Evolutionary conservation across 2,113 vertebrate species (phyloP).

Genomic region (Ginglymostoma cirratum): DNA sequence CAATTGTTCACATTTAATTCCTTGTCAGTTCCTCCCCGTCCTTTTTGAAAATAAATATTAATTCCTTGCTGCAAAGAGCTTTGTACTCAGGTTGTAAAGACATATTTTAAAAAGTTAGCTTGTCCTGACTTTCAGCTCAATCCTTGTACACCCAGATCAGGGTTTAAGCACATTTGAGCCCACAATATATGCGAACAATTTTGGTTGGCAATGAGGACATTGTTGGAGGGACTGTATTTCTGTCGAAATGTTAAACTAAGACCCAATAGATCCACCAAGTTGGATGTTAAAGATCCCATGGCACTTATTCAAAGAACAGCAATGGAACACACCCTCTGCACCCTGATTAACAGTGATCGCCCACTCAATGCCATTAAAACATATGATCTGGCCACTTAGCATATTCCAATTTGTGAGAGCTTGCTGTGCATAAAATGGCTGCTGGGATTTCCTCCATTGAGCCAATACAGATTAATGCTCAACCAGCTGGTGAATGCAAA

Average conservation of each 20-base stretch:
- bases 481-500: neutral
- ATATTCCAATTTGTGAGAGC: too few species aligned
- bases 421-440: neutral
- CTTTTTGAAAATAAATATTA: neutral
- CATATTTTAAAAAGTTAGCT: neutral
- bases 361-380: too few species aligned
- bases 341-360: too few species aligned
- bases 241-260: too few species aligned
- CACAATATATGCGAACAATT: neutral
- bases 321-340: too few species aligned
- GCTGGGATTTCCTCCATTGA: neutral
- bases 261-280: too few species aligned
- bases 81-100: neutral
- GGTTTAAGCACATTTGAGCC: neutral
- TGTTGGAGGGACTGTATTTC: too few species aligned
- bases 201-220: too few species aligned
- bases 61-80: neutral
- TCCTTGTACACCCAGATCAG: neutral
- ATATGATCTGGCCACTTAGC: too few species aligned
- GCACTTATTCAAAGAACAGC: too few species aligned
- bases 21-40: neutral
- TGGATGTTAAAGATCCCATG: too few species aligned
- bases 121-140: neutral
- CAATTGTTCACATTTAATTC: neutral
- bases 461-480: neutral